Evolutionary conservation across 1,140 invertebrate species (phyloP).

Genomic region (Mylabris phalerata): DNA sequence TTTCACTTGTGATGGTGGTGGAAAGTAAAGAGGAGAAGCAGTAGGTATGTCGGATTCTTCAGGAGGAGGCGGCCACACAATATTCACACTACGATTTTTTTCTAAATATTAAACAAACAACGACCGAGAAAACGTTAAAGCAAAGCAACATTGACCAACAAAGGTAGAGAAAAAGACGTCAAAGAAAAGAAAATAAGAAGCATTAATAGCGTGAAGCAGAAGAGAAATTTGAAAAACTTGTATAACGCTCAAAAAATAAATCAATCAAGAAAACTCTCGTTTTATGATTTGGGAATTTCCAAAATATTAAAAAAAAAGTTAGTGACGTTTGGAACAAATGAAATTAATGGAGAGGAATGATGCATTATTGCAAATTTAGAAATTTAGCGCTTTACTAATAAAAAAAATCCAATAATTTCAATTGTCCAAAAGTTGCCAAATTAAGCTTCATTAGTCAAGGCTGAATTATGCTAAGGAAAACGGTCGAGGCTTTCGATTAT

Average conservation of each 20-base stretch:
- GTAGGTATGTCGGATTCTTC: constrained; percentile 37
- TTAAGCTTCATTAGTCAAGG: not conserved
- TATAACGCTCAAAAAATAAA: constrained; percentile 2
- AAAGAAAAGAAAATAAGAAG: constrained; percentile 31
- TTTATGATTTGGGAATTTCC: not conserved
- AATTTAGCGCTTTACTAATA: too few relatives aligned
- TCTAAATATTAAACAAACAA: constrained; percentile 22
- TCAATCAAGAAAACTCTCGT: constrained; percentile 23
- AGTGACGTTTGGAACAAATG: not conserved
- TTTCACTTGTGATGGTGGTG: constrained; percentile 34
- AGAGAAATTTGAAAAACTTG: not conserved
- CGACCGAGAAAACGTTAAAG: not conserved
- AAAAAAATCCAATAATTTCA: not conserved
- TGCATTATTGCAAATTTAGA: too few relatives aligned
- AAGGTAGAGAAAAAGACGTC: constrained; percentile 19
- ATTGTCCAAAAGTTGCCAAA: not conserved
- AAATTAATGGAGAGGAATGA: not conserved
- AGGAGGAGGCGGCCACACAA: constrained; percentile 55
- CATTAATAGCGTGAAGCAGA: not conserved
- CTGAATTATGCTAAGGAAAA: constrained; percentile 48
- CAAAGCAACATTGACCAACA: constrained; percentile 13
- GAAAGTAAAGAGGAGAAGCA: constrained; percentile 38
- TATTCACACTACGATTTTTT: constrained; percentile 49
- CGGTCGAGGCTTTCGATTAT: constrained; percentile 56
- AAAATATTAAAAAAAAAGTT: constrained; percentile 4